Evolutionary conservation across 1,140 invertebrate species (phyloP).

Genomic region (Pseudobourletiella spinata): DNA sequence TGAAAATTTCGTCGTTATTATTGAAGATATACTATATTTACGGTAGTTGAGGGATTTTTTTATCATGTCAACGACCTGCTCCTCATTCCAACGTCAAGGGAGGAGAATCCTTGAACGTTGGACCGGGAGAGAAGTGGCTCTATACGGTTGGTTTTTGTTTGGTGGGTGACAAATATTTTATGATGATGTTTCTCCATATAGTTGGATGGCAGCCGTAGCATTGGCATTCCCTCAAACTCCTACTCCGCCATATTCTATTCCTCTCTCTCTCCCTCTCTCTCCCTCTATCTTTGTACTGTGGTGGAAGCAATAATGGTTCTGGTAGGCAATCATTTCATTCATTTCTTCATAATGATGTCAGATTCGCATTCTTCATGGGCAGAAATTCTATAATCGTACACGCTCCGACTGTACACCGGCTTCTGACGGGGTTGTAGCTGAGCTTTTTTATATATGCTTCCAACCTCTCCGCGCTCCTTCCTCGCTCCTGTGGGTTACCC

Average conservation of each 20-base stretch:
- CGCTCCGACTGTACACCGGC: not conserved
- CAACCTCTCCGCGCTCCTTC: not conserved
- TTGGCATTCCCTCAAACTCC: not conserved
- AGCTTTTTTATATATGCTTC: not conserved
- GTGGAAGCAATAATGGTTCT: not conserved
- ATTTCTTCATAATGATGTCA: conserved; percentile 14
- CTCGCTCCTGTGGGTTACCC: not conserved
- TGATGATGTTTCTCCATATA: conserved; percentile 2
- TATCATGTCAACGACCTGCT: not conserved
- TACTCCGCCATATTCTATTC: not conserved
- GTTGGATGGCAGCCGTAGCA: conserved; percentile 4
- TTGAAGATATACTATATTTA: too few species aligned
- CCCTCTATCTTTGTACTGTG: not conserved
- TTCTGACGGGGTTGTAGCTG: not conserved
- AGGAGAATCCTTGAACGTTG: not conserved
- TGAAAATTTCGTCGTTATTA: too few species aligned
- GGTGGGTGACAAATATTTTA: conserved; percentile 3
- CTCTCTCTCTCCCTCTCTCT: not conserved
- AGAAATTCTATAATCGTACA: not conserved
- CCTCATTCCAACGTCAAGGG: not conserved
- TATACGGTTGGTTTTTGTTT: conserved; percentile 1
- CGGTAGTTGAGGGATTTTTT: too few species aligned
- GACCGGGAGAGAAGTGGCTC: not conserved
- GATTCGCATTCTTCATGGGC: conserved; percentile 8
- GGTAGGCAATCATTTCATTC: conserved; percentile 8